Percentiles rank a stretch among this genome's conserved stretches.
Evolutionary conservation across 2,797 vertebrate species (phyloP).

Genomic region (Pseudotriccus pelzelni): DNA sequence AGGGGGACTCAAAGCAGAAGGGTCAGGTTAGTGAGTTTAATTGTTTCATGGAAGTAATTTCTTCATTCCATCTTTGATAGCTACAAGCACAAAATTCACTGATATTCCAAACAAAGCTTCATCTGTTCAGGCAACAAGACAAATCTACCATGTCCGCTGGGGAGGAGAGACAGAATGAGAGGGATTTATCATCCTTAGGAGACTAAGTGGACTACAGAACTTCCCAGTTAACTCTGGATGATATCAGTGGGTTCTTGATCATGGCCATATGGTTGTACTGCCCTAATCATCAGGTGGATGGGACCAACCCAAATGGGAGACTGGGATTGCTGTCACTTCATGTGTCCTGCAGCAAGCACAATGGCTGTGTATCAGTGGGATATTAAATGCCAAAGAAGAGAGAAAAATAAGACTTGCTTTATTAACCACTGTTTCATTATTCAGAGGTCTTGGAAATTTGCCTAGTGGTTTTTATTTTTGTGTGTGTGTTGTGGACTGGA

Average conservation of each 20-base stretch:
- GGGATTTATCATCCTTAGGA: conserved; percentile 31
- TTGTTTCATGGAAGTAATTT: not conserved
- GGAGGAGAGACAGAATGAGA: conserved; percentile 24
- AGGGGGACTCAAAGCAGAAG: not conserved
- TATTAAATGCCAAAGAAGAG: not conserved
- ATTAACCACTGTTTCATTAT: not conserved
- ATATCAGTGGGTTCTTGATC: conserved; percentile 12
- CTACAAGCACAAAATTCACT: not conserved
- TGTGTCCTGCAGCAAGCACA: not conserved
- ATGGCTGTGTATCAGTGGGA: not conserved
- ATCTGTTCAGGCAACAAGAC: not conserved
- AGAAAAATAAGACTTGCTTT: not conserved
- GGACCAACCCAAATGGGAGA: not conserved
- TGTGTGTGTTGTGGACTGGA: not conserved
- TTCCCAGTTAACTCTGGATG: not conserved
- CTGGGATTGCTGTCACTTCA: not conserved
- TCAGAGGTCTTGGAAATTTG: not conserved
- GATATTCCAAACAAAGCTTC: not conserved
- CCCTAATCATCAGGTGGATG: not conserved
- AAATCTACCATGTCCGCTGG: not conserved
- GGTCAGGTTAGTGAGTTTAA: not conserved
- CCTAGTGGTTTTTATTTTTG: not conserved
- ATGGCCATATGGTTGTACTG: not conserved
- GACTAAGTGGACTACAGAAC: not conserved
- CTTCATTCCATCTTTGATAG: not conserved